Evolutionary conservation across 2,113 vertebrate species (phyloP), one percentile per base, ranked within the genome.

Genomic region (Callospermophilus lateralis): DNA sequence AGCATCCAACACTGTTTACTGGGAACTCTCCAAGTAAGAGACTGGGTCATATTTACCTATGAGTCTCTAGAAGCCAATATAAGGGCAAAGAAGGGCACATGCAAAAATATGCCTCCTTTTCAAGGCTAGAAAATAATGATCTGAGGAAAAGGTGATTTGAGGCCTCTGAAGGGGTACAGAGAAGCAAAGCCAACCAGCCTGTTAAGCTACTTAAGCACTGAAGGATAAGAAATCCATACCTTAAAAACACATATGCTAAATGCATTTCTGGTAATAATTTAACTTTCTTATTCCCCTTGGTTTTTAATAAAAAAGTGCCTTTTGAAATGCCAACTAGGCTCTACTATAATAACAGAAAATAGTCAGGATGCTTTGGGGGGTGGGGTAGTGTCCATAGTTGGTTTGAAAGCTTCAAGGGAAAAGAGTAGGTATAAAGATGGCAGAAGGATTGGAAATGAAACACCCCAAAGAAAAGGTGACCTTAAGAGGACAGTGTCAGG

Each of bases 181-280:
- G 10, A 45, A 88, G 93, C n/a, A 89, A 92, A 89, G 79, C 45
- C 53, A 78, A 9, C 58, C 67, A 90, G 83, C 58, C 94, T 92
- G 73, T 84, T 90, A 97, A 92, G 80, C 80, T 88, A 81, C 65
- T 94, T 92, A 84, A 53, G 77, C 34, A 91, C 61, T 92, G 42
- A 81, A 94, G 42, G 89, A 67, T 92, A 93, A 67, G 85, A 95
- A 97, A 96, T 80, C 67, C 93, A 48, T 85, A 80, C 85, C 93
- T 85, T 85, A 83, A 89, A 96, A 95, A 93, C 26, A 13, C 48
- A 67, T 94, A 86, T 51, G 67, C 61, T 83, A 95, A 97, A 93
- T 81, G 78, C 53, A 91, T 83, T 97, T 96, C 89, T 94, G 77
- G 58, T 92, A 92, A 95, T 96, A 83, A 94, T 91, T 97, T 96